These are phyloP conservation scores for Cheilosia pagana DNA, from an alignment of 2,888 invertebrate species.

Conservation along the genomic window DNA sequence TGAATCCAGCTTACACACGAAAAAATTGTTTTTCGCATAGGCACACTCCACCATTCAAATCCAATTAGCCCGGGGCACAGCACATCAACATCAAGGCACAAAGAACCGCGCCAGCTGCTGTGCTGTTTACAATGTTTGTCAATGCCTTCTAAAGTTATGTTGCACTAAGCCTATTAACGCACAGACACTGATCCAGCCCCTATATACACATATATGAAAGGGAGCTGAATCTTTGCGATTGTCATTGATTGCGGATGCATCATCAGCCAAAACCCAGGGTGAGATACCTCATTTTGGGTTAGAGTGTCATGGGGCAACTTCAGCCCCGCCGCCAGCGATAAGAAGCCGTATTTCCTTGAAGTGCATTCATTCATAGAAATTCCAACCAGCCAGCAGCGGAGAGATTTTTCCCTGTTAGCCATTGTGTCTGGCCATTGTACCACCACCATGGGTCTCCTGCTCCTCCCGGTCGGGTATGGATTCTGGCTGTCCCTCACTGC, in stretches of 20 bases:
- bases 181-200: conserved; percentile 51
- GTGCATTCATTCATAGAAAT: conserved; percentile 64
- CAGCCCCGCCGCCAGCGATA: background rate
- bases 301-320: conserved; percentile 31
- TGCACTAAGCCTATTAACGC: conserved; percentile 39
- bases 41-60: conserved; percentile 56
- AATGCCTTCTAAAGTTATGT: conserved; percentile 41
- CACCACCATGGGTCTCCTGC: background rate
- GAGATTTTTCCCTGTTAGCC: conserved; percentile 65
- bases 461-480: background rate
- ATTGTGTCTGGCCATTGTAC: conserved; percentile 61
- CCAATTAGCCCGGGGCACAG: conserved; percentile 53
- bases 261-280: conserved; percentile 37
- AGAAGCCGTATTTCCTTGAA: conserved; percentile 73
- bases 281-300: conserved; percentile 60
- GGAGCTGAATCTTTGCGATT: conserved; percentile 44
- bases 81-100: conserved; percentile 11
- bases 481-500: conserved; percentile 13
- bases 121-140: conserved; percentile 19
- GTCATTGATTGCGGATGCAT: conserved; percentile 27
- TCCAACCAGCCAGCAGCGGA: conserved; percentile 15
- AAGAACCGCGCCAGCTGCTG: conserved; percentile 3
- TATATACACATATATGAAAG: conserved; percentile 33
- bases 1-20: conserved; percentile 56
- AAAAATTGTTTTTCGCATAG: background rate